Base-by-base conservation (phyloP, 1,140 invertebrate genomes). In the Monochamus saltuarius region DNA sequence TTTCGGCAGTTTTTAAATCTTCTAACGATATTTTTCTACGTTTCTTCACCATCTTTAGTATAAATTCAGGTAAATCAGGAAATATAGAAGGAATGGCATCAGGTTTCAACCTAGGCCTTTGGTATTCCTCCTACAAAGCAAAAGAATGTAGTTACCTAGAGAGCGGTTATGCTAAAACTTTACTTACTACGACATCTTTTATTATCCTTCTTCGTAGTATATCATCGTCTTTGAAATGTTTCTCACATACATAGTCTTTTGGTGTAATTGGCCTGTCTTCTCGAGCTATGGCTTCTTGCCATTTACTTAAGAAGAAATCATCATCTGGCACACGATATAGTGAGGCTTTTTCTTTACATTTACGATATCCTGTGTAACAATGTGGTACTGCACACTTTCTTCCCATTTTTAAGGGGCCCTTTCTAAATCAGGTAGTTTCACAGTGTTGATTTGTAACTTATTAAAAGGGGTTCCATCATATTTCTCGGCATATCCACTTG, bases 11-110 rank as follows among this genome's bases (percentile, higher is more conserved):
- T 17, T 17, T 51, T 34, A 6, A n/a, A 10, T 11, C 19, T 1
- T 11, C 10, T 6, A 13, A 36, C 19, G 19, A 6, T 13, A 59
- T 35, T 53, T 59, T 59, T 53, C 57, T 39, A 8, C 57, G 22
- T 59, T 59, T 59, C 13, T 53, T 59, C 7, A 35, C 37, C 47
- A 53, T 59, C 19, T 53, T 53, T 36, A 45, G 37, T 52, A 59
- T 59, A 43, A 46, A 45, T 22, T 59, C 57, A 14, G 57, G 57
- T 7, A 52, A 22, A 16, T 59, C 57, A 13, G 57, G 57, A 39
- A 59, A 59, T 22, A 59, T 53, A 11, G 57, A 59, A 17, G 57
- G 57, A 14, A 59, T 53, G 34, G 57, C 47, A 34, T 59, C 57
- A 36, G 47, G 57, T 59, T 45, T 42, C 16, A 59, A 36, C 45